These are phyloP conservation scores for Phytoseiulus persimilis DNA, from an alignment of 2,888 invertebrate species.

Conservation along the genomic window DNA sequence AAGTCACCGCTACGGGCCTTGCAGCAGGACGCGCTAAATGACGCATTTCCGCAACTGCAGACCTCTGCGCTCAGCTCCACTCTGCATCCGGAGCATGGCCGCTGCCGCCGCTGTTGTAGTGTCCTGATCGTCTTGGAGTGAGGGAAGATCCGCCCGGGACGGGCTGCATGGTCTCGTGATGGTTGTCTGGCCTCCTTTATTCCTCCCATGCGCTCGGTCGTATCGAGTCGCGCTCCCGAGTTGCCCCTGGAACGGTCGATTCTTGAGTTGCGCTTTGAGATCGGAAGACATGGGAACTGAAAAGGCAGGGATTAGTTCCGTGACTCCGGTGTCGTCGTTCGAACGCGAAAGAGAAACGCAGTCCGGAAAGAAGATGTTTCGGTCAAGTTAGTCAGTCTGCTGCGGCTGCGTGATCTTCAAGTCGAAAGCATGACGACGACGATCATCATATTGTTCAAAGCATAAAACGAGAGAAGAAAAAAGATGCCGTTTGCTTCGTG, in stretches of 20 bases:
- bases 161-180: background rate
- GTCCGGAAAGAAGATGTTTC: background rate
- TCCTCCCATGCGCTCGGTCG: background rate
- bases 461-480: background rate
- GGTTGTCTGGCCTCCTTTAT: background rate
- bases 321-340: background rate
- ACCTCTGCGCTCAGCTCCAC: background rate
- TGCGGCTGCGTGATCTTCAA: background rate
- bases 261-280: too few relatives aligned
- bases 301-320: background rate
- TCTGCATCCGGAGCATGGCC: background rate
- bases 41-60: conserved; percentile 37
- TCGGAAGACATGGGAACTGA: background rate
- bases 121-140: background rate
- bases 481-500: background rate
- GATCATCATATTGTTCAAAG: background rate
- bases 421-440: background rate
- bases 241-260: too few relatives aligned
- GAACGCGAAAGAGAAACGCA: background rate
- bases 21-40: conserved; percentile 9
- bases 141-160: background rate
- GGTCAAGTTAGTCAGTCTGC: conserved; percentile 5
- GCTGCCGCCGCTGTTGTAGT: too few relatives aligned
- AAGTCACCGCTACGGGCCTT: background rate
- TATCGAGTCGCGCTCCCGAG: background rate